phyloP scores from a whole-genome alignment of 2,888 invertebrate genomes.

The Stictocephala bisonia region DNA sequence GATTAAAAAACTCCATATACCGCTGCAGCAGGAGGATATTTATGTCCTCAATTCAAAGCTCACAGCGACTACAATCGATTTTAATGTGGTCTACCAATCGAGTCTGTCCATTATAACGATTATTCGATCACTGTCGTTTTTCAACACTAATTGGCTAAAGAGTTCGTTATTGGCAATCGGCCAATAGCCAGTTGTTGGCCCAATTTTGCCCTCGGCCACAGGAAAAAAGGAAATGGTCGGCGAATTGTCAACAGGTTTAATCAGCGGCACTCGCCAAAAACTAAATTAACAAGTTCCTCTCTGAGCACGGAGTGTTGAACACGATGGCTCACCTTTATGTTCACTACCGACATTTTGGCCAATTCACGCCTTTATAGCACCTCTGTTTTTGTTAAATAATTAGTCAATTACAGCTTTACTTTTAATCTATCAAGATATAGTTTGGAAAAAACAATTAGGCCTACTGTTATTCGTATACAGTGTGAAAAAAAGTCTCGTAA shows the following conservation, averaged over 20 bases:
- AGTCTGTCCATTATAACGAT: conserved; percentile 21
- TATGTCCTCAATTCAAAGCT: not conserved
- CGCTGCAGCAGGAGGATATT: not conserved
- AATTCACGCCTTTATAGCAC: not conserved
- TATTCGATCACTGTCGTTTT: conserved; percentile 28
- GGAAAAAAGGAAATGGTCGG: conserved; percentile 34
- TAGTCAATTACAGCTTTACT: no score
- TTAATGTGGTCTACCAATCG: conserved; percentile 21
- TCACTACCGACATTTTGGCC: conserved; percentile 25
- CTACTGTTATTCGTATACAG: no score
- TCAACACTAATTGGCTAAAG: conserved; percentile 9
- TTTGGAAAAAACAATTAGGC: no score
- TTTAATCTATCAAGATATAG: no score
- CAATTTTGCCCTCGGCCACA: conserved; percentile 30
- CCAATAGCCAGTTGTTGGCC: conserved; percentile 7
- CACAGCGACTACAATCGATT: conserved; percentile 14
- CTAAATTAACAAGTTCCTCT: conserved; percentile 35
- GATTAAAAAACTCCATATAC: conserved; percentile 23
- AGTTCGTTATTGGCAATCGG: not conserved
- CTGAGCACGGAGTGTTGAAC: no score
- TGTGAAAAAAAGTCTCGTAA: no score
- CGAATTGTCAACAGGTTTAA: conserved; percentile 40
- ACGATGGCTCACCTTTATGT: conserved; percentile 35
- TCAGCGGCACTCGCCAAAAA: conserved; percentile 36
- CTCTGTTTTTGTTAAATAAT: no score